These are phyloP conservation scores for Drosophila murphyi DNA, from an alignment of 1,140 invertebrate genomes.

Conservation along the genomic window DNA sequence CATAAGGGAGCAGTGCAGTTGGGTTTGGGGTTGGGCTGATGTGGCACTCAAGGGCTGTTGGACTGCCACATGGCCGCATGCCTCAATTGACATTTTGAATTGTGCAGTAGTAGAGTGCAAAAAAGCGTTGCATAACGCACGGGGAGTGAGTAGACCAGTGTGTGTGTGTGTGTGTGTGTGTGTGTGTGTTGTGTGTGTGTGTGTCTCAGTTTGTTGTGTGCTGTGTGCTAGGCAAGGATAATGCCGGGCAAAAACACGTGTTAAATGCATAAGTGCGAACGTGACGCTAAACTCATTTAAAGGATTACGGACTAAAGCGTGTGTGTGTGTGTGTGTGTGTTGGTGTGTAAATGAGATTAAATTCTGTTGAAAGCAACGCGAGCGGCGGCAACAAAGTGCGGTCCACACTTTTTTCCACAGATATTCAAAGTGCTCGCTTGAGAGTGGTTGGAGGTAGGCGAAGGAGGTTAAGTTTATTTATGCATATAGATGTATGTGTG, in stretches of 20 bases:
- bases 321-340: slow-evolving; percentile 25
- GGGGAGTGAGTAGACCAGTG: background rate
- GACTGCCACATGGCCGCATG: slow-evolving; percentile 62
- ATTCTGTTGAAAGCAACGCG: slow-evolving; percentile 73
- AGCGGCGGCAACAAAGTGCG: slow-evolving; percentile 48
- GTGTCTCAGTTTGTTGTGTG: slow-evolving; percentile 4
- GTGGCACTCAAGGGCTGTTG: slow-evolving; percentile 55
- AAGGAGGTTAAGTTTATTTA: slow-evolving; percentile 48
- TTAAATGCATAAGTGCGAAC: slow-evolving; percentile 82
- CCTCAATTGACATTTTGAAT: slow-evolving; percentile 83
- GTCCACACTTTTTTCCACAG: slow-evolving; percentile 49
- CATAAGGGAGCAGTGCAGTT: background rate
- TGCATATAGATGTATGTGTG: slow-evolving; percentile 37
- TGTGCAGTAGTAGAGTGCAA: slow-evolving; percentile 73
- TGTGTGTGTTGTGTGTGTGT: slow-evolving; percentile 1
- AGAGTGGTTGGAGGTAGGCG: background rate
- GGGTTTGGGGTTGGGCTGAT: background rate
- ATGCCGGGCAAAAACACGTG: slow-evolving; percentile 78
- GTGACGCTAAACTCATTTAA: slow-evolving; percentile 83
- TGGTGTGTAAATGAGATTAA: slow-evolving; percentile 76
- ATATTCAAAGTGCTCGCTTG: slow-evolving; percentile 34
- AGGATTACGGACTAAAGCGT: slow-evolving; percentile 72
- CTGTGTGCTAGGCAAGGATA: slow-evolving; percentile 68
- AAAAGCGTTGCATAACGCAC: slow-evolving; percentile 63
- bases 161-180: slow-evolving; percentile 15